A percentile compares a stretch with the other conserved stretches of the same genome.
Conservation (phyloP, 1,140 invertebrate species). For the Drosophila takahashii region DNA sequence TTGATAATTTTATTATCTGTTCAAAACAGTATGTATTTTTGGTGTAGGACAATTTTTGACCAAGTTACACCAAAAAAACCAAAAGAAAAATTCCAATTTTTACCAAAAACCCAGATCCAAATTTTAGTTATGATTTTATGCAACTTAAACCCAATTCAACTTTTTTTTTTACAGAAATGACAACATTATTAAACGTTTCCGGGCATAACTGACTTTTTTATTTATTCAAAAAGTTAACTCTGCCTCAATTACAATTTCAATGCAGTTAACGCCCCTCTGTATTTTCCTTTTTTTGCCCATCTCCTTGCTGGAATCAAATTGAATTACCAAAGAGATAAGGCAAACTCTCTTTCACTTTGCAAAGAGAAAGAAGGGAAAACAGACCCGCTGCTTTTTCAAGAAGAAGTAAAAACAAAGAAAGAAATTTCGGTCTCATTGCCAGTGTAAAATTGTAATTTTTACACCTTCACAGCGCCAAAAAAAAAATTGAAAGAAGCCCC, state of each 20-base stretch:
- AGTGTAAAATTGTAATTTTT: slow-evolving; percentile 73
- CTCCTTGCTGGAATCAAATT: slow-evolving; percentile 26
- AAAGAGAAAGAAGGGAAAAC: background rate
- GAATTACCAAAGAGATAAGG: slow-evolving; percentile 33
- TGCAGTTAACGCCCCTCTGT: background rate
- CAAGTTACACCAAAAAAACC: too few relatives aligned
- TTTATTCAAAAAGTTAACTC: slow-evolving; percentile 22
- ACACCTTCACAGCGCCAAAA: slow-evolving; percentile 65
- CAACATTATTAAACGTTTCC: background rate
- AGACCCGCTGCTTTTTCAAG: background rate
- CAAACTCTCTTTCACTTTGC: slow-evolving; percentile 11
- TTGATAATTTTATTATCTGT: too few relatives aligned
- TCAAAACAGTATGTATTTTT: too few relatives aligned
- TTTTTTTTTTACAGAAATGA: background rate
- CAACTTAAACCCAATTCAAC: background rate
- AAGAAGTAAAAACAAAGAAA: background rate
- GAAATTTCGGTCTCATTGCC: slow-evolving; percentile 29
- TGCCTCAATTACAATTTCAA: slow-evolving; percentile 17
- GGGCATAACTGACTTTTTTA: background rate
- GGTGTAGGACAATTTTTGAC: too few relatives aligned
- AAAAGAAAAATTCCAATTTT: too few relatives aligned
- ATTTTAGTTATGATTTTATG: too few relatives aligned
- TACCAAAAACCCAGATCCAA: too few relatives aligned
- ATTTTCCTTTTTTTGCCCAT: background rate
- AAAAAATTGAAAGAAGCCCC: background rate